These are phyloP conservation scores for Mionectes macconnelli DNA, from an alignment of 2,113 vertebrate species.

Conservation along the genomic window DNA sequence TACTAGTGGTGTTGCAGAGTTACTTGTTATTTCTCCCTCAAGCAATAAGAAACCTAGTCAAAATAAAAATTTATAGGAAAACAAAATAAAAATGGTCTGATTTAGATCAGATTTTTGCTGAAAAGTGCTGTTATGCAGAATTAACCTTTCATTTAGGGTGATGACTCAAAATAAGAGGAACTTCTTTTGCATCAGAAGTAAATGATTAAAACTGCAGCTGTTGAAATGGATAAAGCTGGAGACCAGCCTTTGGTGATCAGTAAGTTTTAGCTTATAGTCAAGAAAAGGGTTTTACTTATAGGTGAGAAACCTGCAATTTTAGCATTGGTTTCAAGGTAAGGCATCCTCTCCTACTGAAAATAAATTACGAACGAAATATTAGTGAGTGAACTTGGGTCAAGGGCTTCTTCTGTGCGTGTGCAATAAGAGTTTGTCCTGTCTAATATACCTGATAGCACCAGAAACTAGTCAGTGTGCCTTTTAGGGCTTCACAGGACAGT, in stretches of 20 bases:
- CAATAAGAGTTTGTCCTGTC: neutral
- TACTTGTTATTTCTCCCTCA: neutral
- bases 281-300: neutral
- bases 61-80: neutral
- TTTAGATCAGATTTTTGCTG: neutral
- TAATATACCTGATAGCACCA: neutral
- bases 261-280: neutral
- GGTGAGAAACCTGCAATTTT: neutral
- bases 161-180: neutral
- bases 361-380: neutral
- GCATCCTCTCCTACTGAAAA: neutral
- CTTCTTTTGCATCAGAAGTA: neutral
- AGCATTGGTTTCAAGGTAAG: neutral
- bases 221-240: neutral
- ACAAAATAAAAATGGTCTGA: neutral
- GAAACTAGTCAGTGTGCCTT: neutral
- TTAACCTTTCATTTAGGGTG: neutral
- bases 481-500: neutral
- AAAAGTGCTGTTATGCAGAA: neutral
- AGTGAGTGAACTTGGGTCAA: neutral
- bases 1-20: neutral
- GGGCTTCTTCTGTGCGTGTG: neutral
- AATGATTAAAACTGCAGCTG: neutral
- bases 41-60: neutral
- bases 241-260: neutral